Evolutionary conservation across 2,797 vertebrate genomes (phyloP).

Genomic region (Parauchenoglanis punctatus): DNA sequence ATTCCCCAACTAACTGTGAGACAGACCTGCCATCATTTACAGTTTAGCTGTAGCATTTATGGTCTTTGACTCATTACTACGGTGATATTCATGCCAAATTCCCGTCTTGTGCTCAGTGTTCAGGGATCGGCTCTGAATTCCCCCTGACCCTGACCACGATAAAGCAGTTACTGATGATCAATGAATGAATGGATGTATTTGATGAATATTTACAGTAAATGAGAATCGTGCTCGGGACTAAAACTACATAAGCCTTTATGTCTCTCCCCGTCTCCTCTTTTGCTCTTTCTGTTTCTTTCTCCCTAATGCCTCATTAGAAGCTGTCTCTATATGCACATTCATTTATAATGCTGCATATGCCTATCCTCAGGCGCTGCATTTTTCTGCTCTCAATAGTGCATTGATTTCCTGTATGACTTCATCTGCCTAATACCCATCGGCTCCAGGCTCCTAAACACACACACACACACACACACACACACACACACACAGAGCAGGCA

Average conservation of each 20-base stretch:
- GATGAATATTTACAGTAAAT: slow-evolving; percentile 27
- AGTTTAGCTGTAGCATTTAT: background rate
- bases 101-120: background rate
- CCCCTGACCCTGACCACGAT: background rate
- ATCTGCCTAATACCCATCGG: slow-evolving; percentile 91
- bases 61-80: background rate
- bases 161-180: slow-evolving; percentile 23
- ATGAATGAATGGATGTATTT: background rate
- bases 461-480: slow-evolving; percentile 48
- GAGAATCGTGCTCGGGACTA: slow-evolving; percentile 36
- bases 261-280: slow-evolving; percentile 12
- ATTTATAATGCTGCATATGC: slow-evolving; percentile 72
- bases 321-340: slow-evolving; percentile 69
- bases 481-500: slow-evolving; percentile 32
- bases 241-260: slow-evolving; percentile 59
- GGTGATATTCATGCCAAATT: background rate
- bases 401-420: slow-evolving; percentile 97
- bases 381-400: slow-evolving; percentile 87
- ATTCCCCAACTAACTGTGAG: background rate
- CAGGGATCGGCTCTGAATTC: background rate
- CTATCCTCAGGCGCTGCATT: slow-evolving; percentile 78
- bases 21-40: background rate
- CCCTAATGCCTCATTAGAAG: slow-evolving; percentile 69
- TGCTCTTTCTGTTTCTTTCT: slow-evolving; percentile 55
- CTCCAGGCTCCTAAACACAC: slow-evolving; percentile 77